These are phyloP conservation scores for Melitaea athalia DNA, from an alignment of 2,888 invertebrate species.

Conservation along the genomic window DNA sequence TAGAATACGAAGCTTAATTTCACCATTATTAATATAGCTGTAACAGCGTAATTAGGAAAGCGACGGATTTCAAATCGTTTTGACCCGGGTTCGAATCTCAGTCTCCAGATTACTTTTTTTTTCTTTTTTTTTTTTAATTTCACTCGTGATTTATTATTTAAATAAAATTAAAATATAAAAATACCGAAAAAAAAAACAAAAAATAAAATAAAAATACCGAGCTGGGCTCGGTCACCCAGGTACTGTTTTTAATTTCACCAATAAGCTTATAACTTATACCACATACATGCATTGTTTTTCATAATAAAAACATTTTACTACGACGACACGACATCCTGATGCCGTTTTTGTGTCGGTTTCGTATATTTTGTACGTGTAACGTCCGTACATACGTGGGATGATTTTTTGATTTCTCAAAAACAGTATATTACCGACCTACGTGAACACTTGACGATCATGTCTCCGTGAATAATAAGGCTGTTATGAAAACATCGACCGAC, in stretches of 20 bases:
- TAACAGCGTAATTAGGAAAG: no score
- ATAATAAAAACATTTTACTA: conserved; percentile 66
- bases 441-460: conserved; percentile 21
- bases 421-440: conserved; percentile 43
- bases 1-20: no score
- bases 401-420: conserved; percentile 57
- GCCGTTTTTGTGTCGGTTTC: conserved; percentile 50
- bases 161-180: no score
- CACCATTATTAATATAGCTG: no score
- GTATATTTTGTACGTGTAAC: conserved; percentile 53
- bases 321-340: conserved; percentile 58
- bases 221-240: no score
- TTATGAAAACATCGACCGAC: conserved; percentile 7
- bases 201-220: no score
- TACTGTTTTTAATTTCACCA: neutral
- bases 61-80: no score
- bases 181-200: no score
- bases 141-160: no score
- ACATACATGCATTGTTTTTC: conserved; percentile 57
- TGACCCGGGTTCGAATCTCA: no score
- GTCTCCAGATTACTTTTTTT: no score
- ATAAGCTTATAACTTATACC: conserved; percentile 40
- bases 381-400: conserved; percentile 58
- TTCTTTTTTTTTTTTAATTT: no score
- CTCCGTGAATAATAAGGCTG: conserved; percentile 18